Base-by-base conservation (phyloP, 1,140 invertebrate genomes). In the Heterodera carotae region DNA sequence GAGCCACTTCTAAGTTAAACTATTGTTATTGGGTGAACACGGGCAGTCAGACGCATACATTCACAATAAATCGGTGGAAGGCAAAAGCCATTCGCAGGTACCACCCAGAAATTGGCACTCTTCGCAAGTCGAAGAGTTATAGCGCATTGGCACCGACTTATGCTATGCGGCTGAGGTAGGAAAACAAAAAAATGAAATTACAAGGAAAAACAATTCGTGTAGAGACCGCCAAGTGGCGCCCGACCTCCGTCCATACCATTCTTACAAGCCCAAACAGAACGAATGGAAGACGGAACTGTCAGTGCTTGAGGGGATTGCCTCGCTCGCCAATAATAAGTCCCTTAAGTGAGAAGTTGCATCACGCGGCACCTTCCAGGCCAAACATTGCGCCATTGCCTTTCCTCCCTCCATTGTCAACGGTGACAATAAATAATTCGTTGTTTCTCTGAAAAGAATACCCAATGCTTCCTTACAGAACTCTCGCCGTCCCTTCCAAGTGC, bases 401-500 rank as follows among this genome's bases (percentile, higher is more conserved):
- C 31, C 72, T 74, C 22, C 72, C 72, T n/a, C 72, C 72, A 18
- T 74, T 74, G n/a, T 56, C 72, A 6, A 53, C 72, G 27, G 72
- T 74, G 5, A 31, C 25, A 25, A 27, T 5, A 22, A 25, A 60
- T n/a, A 59, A 15, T 8, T 36, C 12, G 6, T 43, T 6, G 39
- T 43, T 43, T 43, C 4, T 48, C n/a, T 27, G 62, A 27, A 5
- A 72, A 31, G 2, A 59, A 18, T 53, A 8, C 7, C 34, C 29
- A 25, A 27, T 27, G n/a, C 18, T 73, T 62, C 12, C 25, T 15
- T 27, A 48, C 36, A 72, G 72, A 83, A 18, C 18, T 73, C 67
- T 68, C 81, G 80, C 22, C 73, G 76, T 25, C 76, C 69, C 36
- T 72, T 72, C 33, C 77, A 76, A 69, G 75, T 83, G 22, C 81